Evolutionary conservation across 2,888 invertebrate species (phyloP).

Genomic region (Drosophila anceps): DNA sequence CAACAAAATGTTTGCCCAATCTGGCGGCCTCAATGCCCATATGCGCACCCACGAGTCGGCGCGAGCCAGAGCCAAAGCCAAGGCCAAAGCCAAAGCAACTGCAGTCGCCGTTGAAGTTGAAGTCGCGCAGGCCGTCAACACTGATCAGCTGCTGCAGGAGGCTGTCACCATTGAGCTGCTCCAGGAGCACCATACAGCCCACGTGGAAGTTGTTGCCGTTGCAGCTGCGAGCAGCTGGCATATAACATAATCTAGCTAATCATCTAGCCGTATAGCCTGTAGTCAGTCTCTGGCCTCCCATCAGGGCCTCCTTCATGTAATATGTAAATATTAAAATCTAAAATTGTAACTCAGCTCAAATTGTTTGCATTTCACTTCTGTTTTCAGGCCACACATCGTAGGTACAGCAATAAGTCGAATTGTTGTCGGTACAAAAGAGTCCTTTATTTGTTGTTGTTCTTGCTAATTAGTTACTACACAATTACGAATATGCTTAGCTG

Average conservation of each 20-base stretch:
- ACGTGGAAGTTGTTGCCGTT: constrained; percentile 40
- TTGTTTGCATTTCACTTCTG: too few relatives aligned
- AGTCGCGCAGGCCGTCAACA: background rate
- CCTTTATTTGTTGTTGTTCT: constrained; percentile 53
- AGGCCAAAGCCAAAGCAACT: constrained; percentile 7
- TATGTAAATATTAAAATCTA: constrained; percentile 12
- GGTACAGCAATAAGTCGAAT: background rate
- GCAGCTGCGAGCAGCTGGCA: constrained; percentile 45
- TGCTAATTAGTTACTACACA: constrained; percentile 29
- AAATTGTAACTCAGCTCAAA: too few relatives aligned
- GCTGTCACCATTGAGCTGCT: constrained; percentile 34
- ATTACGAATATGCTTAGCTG: constrained; percentile 11
- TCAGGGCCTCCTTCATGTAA: background rate
- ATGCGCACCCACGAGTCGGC: constrained; percentile 76
- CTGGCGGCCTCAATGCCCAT: constrained; percentile 82
- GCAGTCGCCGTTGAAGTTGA: background rate
- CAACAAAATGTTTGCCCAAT: constrained; percentile 82
- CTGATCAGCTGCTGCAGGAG: constrained; percentile 26
- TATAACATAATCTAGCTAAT: constrained; percentile 12
- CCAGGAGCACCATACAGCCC: constrained; percentile 33
- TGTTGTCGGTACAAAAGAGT: constrained; percentile 58
- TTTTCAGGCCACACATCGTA: too few relatives aligned
- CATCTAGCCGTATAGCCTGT: background rate
- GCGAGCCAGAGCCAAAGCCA: constrained; percentile 16
- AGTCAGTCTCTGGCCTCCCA: background rate